phyloP scores from a whole-genome alignment of 2,113 vertebrate genomes.

The Xiphias gladius region DNA sequence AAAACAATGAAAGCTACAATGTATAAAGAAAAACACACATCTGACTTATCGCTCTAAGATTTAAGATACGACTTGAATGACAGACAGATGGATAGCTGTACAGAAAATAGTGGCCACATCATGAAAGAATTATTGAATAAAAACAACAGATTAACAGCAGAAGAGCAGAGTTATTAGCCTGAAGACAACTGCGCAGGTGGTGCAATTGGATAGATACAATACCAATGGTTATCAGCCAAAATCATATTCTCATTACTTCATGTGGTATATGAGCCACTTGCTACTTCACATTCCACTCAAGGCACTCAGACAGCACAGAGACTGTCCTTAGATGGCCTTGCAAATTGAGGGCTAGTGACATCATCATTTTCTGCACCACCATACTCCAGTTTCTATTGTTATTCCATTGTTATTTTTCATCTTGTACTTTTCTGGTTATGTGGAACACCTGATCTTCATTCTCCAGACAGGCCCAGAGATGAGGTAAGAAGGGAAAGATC shows the following conservation, averaged over 20 bases:
- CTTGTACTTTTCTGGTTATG: conserved; percentile 62
- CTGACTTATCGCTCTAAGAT: neutral
- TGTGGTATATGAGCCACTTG: conserved; percentile 61
- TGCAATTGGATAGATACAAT: conserved; percentile 23
- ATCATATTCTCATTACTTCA: conserved; percentile 65
- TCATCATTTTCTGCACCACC: conserved; percentile 65
- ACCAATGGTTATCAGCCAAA: conserved; percentile 36
- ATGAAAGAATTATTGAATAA: conserved; percentile 34
- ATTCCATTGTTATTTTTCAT: conserved; percentile 76
- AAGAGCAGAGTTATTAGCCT: conserved; percentile 1
- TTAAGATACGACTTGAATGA: neutral
- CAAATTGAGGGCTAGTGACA: conserved; percentile 65
- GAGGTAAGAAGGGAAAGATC: conserved; percentile 73
- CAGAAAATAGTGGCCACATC: conserved; percentile 5
- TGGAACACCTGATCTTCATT: conserved; percentile 69
- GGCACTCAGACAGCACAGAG: conserved; percentile 68
- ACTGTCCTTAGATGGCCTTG: conserved; percentile 77
- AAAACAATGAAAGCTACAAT: conserved; percentile 19
- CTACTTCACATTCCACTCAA: conserved; percentile 73
- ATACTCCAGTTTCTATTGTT: conserved; percentile 63
- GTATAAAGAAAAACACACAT: conserved; percentile 3
- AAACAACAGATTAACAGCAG: conserved; percentile 15
- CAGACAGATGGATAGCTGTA: neutral
- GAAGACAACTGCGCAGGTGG: conserved; percentile 15
- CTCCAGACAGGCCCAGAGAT: conserved; percentile 72